These are phyloP conservation scores for Hemicordylus capensis DNA, from an alignment of 2,113 vertebrate genomes.

Conservation along the genomic window DNA sequence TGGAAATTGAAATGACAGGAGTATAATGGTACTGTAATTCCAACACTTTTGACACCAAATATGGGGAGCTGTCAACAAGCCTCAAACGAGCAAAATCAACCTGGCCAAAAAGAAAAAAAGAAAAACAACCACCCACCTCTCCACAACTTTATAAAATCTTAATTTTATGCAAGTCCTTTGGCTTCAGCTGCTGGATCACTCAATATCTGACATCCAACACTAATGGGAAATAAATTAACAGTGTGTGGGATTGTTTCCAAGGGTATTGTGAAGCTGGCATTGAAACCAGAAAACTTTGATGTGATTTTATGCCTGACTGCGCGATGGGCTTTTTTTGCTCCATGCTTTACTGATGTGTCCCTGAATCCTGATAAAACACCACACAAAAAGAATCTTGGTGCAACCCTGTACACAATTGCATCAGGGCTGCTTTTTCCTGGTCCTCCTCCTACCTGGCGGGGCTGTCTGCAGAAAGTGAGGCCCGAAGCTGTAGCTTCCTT, in stretches of 20 bases:
- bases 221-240: neutral
- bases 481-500: too few species aligned
- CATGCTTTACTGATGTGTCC: too few species aligned
- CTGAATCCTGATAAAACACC: too few species aligned
- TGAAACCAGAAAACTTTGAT: neutral
- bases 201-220: neutral
- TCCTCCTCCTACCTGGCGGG: too few species aligned
- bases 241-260: neutral
- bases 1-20: slow-evolving; percentile 48
- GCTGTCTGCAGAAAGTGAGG: too few species aligned
- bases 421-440: too few species aligned
- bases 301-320: too few species aligned
- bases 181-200: neutral
- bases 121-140: too few species aligned
- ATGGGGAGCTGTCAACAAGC: slow-evolving; percentile 40
- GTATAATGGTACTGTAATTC: slow-evolving; percentile 22
- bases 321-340: too few species aligned
- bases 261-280: neutral
- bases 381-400: too few species aligned
- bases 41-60: neutral
- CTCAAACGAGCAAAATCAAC: slow-evolving; percentile 36
- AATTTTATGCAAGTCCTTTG: slow-evolving; percentile 23
- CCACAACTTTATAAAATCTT: slow-evolving; percentile 42
- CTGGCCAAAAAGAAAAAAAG: slow-evolving; percentile 4
- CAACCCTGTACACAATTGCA: too few species aligned